Conservation (phyloP, 2,113 vertebrate genomes). For the Leucosticte australis region DNA sequence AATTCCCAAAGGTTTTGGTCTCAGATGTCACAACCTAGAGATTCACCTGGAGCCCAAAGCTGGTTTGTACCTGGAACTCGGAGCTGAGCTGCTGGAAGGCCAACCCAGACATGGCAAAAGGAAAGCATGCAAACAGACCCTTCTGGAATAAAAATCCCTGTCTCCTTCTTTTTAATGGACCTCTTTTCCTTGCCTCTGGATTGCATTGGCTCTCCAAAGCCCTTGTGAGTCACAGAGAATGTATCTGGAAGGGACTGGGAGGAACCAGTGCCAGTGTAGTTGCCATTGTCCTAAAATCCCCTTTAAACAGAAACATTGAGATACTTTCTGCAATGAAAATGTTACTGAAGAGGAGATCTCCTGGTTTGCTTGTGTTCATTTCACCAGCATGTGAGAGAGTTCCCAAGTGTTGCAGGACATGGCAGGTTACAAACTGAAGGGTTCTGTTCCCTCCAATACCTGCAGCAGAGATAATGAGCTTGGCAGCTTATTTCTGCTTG, state of each 20-base stretch:
- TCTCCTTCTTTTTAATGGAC: not conserved
- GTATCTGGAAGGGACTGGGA: not conserved
- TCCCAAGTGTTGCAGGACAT: not conserved
- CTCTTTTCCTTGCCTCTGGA: not conserved
- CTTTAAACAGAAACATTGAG: not conserved
- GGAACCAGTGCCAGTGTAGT: not conserved
- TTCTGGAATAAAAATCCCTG: not conserved
- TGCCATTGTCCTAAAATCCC: not conserved
- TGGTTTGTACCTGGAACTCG: not conserved
- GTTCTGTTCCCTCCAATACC: not conserved
- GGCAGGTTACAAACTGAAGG: not conserved
- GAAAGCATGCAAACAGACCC: not conserved
- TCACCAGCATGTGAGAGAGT: not conserved
- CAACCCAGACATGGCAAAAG: not conserved
- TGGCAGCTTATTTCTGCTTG: not conserved
- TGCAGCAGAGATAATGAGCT: not conserved
- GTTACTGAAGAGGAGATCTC: not conserved
- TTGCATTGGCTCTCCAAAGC: not conserved
- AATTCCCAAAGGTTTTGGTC: not conserved
- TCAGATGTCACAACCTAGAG: not conserved
- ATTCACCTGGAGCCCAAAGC: not conserved
- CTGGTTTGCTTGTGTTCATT: not conserved
- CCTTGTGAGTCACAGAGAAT: rapidly evolving
- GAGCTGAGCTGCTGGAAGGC: not conserved
- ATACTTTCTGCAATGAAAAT: not conserved